Evolutionary conservation across 2,797 vertebrate species (phyloP).

Genomic region (Lagodon rhomboides): DNA sequence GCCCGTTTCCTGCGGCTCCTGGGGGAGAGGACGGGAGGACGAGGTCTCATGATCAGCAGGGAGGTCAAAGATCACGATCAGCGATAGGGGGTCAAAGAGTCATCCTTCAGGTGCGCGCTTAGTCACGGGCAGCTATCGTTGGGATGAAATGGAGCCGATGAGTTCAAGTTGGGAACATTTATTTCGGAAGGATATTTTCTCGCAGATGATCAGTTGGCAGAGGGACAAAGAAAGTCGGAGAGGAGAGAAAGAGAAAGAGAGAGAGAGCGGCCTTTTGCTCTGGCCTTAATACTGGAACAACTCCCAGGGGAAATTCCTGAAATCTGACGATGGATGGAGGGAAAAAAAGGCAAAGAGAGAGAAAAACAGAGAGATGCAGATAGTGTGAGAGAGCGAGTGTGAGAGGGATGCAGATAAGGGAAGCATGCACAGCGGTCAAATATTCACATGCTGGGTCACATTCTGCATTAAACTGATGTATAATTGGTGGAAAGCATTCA

Average conservation of each 20-base stretch:
- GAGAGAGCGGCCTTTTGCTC: constrained; percentile 42
- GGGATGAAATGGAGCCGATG: constrained; percentile 3
- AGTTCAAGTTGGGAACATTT: neutral
- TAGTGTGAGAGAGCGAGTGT: constrained; percentile 39
- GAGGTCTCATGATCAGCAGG: constrained; percentile 74
- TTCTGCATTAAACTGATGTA: constrained; percentile 81
- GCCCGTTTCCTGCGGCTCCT: constrained; percentile 71
- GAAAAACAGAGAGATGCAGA: constrained; percentile 56
- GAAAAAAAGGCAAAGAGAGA: constrained; percentile 49
- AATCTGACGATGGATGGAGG: constrained; percentile 73
- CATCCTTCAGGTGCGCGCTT: constrained; percentile 75
- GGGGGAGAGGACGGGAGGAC: constrained; percentile 61
- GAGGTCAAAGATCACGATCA: constrained; percentile 65
- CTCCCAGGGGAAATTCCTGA: constrained; percentile 79
- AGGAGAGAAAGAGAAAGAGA: neutral
- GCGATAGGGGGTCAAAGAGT: constrained; percentile 53
- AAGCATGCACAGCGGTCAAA: constrained; percentile 80
- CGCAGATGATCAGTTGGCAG: constrained; percentile 7
- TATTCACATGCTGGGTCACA: constrained; percentile 85
- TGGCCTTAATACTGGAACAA: constrained; percentile 60
- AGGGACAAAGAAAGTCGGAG: neutral
- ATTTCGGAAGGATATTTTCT: constrained; percentile 20
- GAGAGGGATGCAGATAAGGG: constrained; percentile 77
- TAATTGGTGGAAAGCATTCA: constrained; percentile 82
- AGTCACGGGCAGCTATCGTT: constrained; percentile 5